Base-by-base conservation (phyloP, 2,113 vertebrate species). In the Lepisosteus oculatus region DNA sequence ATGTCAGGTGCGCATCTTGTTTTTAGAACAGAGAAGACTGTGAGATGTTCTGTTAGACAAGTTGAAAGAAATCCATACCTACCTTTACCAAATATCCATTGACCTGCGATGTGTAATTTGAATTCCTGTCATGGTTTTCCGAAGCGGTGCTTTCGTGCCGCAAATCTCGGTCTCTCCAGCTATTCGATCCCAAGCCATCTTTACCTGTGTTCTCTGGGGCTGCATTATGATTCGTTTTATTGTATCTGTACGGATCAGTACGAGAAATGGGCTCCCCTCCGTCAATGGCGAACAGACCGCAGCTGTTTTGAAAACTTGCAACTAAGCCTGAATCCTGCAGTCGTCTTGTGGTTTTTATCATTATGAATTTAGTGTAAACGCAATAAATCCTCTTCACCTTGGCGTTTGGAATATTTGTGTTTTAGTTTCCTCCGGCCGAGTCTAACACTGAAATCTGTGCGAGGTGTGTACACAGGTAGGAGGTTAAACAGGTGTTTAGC, bases 241-340 rank as follows among this genome's bases (percentile, higher is more conserved):
- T 51, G 5, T 51, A 5, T 5, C 47, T 51, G 9, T 51, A 5
- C 47, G 5, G 47, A 5, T 51, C 9, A 6, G 3, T 45, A 55
- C 29, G 8, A 3, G 45, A 3, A 3, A 42, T 29, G 29, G 1
- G 1, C 29, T 29, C 29, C 43, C 13, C 3, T 69, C 45, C 0
- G 71, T 64, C 80, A 7, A 81, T 73, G 5, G 86, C 90, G 70
- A 90, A 89, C 68, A 98, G 90, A 43, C 96, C 96, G 75, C 95
- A 98, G 80, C 73, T 74, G 63, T 92, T 93, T 88, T 98, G 96
- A 84, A 98, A 98, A 45, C 89, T 84, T 65, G 94, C 95, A 71
- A 98, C 95, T 1, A 92, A 90, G 77, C 92, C 91, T 3, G 94
- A 86, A 72, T 91, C 90, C n/a, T 88, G 83, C 57, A 96, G 87